A percentile compares a stretch with the other conserved stretches of the same genome.
Conservation (phyloP, 1,140 invertebrate species). For the Trissolcus basalis region DNA sequence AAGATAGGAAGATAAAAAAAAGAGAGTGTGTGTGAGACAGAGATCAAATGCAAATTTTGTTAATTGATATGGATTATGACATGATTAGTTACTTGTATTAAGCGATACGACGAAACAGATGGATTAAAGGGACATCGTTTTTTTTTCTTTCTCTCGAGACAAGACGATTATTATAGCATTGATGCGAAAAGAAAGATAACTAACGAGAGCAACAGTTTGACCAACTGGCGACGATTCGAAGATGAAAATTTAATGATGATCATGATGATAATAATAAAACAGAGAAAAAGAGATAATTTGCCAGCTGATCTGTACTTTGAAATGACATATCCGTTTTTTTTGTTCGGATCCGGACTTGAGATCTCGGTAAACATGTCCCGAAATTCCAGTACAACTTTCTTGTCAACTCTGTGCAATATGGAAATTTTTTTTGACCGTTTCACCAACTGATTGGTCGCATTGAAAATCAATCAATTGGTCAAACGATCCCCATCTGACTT, state of each 20-base stretch:
- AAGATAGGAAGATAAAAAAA: neutral
- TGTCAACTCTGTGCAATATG: neutral
- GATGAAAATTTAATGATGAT: constrained; percentile 34
- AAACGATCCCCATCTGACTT: too few species aligned
- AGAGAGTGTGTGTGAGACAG: constrained; percentile 22
- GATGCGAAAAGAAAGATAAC: constrained; percentile 30
- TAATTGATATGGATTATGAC: constrained; percentile 62
- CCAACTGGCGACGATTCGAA: constrained; percentile 30
- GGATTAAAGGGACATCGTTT: constrained; percentile 40
- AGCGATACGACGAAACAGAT: constrained; percentile 64
- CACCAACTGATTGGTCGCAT: too few species aligned
- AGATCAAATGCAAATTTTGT: constrained; percentile 67
- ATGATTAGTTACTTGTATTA: constrained; percentile 72
- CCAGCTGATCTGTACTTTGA: constrained; percentile 43
- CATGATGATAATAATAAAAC: constrained; percentile 48
- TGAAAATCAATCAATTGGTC: too few species aligned
- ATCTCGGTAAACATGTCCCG: constrained; percentile 4
- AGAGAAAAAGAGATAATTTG: constrained; percentile 29
- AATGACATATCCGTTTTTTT: constrained; percentile 48
- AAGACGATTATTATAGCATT: constrained; percentile 44
- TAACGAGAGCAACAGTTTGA: constrained; percentile 38
- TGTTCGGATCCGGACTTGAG: constrained; percentile 1
- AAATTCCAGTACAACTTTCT: neutral
- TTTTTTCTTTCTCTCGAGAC: constrained; percentile 30
- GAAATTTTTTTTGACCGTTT: neutral